phyloP scores from a whole-genome alignment of 2,797 vertebrate species.

The Dendrocincla fuliginosa region DNA sequence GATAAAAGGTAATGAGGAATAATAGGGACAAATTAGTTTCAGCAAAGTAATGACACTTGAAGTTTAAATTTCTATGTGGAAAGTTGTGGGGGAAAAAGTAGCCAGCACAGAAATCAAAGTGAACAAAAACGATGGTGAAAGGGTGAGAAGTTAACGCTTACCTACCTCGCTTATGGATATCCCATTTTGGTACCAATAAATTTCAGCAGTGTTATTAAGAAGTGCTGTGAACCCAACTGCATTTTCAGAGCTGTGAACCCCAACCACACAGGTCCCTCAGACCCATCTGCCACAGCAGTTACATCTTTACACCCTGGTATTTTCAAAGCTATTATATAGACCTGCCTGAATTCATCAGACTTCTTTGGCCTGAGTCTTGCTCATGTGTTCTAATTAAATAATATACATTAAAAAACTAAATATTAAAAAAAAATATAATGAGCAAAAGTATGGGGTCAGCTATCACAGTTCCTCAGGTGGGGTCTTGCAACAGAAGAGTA shows the following conservation, averaged over 20 bases:
- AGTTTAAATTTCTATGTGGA: constrained; percentile 32
- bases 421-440: neutral
- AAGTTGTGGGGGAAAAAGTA: neutral
- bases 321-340: neutral
- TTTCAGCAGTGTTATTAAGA: neutral
- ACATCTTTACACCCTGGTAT: neutral
- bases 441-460: neutral
- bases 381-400: neutral
- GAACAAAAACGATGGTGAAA: neutral
- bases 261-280: neutral
- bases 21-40: constrained; percentile 71
- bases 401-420: neutral
- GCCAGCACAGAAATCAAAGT: neutral
- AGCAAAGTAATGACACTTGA: constrained; percentile 55
- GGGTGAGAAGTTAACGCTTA: neutral
- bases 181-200: neutral
- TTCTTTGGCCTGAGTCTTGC: neutral
- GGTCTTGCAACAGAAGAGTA: neutral
- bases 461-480: neutral
- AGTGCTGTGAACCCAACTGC: neutral
- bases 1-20: constrained; percentile 70
- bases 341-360: neutral
- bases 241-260: constrained; percentile 7
- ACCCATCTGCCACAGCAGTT: neutral
- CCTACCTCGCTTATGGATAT: neutral